These are phyloP conservation scores for Lycorma delicatula DNA, from an alignment of 1,140 invertebrate species.

Conservation along the genomic window DNA sequence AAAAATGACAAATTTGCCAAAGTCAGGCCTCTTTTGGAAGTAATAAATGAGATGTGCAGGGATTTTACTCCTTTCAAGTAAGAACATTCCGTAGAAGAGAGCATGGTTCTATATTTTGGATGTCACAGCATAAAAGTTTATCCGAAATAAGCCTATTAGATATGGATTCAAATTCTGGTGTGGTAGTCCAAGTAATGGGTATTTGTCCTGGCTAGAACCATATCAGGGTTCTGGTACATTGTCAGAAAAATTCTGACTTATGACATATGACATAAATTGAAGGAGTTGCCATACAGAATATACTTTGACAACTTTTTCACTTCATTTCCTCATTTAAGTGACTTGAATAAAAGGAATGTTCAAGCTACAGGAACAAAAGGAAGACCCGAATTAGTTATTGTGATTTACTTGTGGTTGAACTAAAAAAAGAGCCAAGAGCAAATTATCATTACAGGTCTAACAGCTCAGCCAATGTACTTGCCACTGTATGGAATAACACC, in stretches of 20 bases:
- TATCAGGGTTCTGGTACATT: conserved; percentile 22
- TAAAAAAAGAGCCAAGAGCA: too few species aligned
- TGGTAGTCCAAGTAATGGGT: conserved; percentile 11
- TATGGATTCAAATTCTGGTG: conserved; percentile 20
- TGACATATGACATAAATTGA: conserved; percentile 17
- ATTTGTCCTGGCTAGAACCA: conserved; percentile 17
- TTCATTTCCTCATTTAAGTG: conserved; percentile 22
- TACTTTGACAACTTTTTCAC: conserved; percentile 33
- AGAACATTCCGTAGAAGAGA: conserved; percentile 29
- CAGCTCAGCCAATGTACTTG: too few species aligned
- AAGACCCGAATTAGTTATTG: conserved; percentile 12
- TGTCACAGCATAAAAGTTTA: conserved; percentile 31
- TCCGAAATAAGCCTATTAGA: conserved; percentile 23
- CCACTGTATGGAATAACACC: conserved; percentile 18
- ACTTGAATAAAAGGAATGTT: conserved; percentile 22
- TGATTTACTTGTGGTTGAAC: conserved; percentile 5
- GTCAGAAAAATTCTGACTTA: conserved; percentile 25
- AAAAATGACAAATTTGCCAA: too few species aligned
- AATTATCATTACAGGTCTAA: too few species aligned
- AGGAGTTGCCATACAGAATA: conserved; percentile 19
- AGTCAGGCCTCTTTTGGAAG: too few species aligned
- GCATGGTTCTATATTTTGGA: conserved; percentile 26
- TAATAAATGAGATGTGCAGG: conserved; percentile 17
- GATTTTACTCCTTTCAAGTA: conserved; percentile 24
- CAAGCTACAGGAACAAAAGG: conserved; percentile 26